Evolutionary conservation across 1,140 invertebrate genomes (phyloP), one percentile per base, ranked within the genome.

Genomic region (Orussus abietinus): DNA sequence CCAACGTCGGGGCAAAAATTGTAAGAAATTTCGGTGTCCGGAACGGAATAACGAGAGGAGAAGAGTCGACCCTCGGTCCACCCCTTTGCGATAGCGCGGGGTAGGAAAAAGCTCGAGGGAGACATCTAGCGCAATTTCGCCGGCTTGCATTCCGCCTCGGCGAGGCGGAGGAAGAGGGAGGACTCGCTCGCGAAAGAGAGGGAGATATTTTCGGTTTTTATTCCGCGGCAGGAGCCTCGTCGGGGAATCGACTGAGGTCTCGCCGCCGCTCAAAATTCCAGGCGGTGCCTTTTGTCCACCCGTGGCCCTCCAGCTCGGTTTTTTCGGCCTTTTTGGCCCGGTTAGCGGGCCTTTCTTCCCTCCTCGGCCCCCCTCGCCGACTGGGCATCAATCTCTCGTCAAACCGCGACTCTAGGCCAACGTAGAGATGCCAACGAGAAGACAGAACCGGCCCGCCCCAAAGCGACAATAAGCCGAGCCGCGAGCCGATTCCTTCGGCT

Each of bases 341-440:
- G 40, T 52, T 49, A 52, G 43, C 35, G 35, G 44, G 42, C 20
- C 19, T 46, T 34, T 38, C 34, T 34, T 21, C 25, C 37, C 42
- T 19, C 10, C 18, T 35, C 33, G 13, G 17, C 42, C 38, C 9
- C 13, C 42, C 22, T 18, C 13, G 7, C 14, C 33, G 4, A 28
- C 22, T 19, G 31, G 46, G 58, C 69, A 69, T 72, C 69, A 70
- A 72, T 72, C 69, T 72, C 64, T 69, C 67, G 62, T 70, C 69
- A 72, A 72, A 72, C 58, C 57, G n/a, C 63, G 51, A 38, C 48
- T 53, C 61, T 66, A 67, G 59, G 59, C 51, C 52, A 49, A 42
- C 46, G 59, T 62, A 59, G 59, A 67, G 66, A 69, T 66, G 52
- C 66, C 62, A 56, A 59, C 54, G 47, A 47, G n/a, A 20, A 17